Conservation (phyloP, 23 tunicate species). For the Halocynthia roretzi region DNA sequence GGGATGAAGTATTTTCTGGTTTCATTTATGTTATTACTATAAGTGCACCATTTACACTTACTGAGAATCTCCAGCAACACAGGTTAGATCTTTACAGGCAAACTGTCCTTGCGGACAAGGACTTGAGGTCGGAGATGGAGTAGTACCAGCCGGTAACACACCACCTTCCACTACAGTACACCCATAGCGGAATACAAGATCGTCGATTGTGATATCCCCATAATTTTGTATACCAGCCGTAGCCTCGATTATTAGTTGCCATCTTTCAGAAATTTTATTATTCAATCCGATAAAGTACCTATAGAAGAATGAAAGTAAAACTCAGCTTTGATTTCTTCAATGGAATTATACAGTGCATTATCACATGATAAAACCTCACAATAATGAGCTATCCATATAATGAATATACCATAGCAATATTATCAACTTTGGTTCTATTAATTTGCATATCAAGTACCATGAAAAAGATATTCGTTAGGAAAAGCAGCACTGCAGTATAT, state of each 20-base stretch:
- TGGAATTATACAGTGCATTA: no score
- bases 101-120: conserved; percentile 70
- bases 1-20: no score
- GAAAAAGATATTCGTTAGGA: no score
- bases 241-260: conserved; percentile 74
- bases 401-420: no score
- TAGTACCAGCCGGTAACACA: conserved; percentile 68
- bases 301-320: background rate
- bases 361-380: no score
- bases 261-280: conserved; percentile 32
- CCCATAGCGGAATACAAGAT: conserved; percentile 73
- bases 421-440: no score
- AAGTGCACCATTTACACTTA: conserved; percentile 4
- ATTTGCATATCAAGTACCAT: no score
- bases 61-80: conserved; percentile 34
- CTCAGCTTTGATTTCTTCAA: background rate
- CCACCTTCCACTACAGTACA: conserved; percentile 43
- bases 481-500: no score
- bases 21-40: no score
- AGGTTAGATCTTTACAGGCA: conserved; percentile 60
- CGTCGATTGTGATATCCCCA: conserved; percentile 85
- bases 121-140: conserved; percentile 80
- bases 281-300: conserved; percentile 55
- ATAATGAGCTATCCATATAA: no score
- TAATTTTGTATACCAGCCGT: conserved; percentile 59